Base-by-base conservation (phyloP, 2,113 vertebrate species). In the Ptilonorhynchus violaceus region DNA sequence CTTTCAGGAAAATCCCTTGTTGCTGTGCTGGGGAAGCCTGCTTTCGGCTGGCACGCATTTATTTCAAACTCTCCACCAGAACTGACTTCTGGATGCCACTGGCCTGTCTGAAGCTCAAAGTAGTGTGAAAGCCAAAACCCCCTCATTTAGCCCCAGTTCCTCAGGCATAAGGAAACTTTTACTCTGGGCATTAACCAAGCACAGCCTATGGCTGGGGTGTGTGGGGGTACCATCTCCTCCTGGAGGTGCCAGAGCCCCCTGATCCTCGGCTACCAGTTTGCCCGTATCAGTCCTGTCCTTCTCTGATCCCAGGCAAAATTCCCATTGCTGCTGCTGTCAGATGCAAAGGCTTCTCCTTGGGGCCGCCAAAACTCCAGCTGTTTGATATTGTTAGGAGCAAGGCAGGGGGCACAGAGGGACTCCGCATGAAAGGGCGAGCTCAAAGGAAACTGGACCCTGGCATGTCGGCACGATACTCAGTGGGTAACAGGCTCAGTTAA, bases 401-500 rank as follows among this genome's bases (percentile, higher is more conserved):
- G 89, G 95, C 96, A 8, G 97, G 97, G 97, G 96, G 94, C 95
- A 97, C 27, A 85, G 70, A 94, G 95, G 96, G 96, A 98, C 97
- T 98, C 95, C 37, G 97, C 97, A 97, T 98, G 97, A 98, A 98
- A 98, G 98, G 96, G 84, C 85, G 76, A 97, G 93, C 97, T 98
- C 98, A 98, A 98, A 98, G 95, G 97, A 96, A 97, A 98, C 87
- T 13, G 64, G 95, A 97, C 93, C 94, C 96, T 96, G 94, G 97
- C 96, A 97, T 97, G 97, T 97, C 96, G 92, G 97, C 96, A 95
- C 22, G 95, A 91, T 92, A 93, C 97, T 96, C 98, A 96, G 98
- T 98, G 97, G 97, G 97, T 97, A 98, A 98, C 97, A 97, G 92
- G 95, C 97, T 98, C 97, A 85, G 83, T 98, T 98, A 98, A 98